phyloP scores from a whole-genome alignment of 2,113 vertebrate genomes.

The Conger conger region DNA sequence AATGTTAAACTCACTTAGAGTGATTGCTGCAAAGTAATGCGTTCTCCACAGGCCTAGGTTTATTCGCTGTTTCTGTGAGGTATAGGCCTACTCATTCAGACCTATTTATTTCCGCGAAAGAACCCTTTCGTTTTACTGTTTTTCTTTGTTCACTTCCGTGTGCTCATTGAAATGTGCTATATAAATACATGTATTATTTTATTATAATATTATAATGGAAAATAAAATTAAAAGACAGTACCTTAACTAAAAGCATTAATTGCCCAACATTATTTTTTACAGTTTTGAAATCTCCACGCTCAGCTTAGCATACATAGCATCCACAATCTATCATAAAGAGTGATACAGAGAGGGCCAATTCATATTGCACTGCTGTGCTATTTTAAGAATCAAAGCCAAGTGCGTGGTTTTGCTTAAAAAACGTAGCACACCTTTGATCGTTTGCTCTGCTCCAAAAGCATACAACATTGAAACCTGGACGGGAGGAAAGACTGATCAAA shows the following conservation, averaged over 20 bases:
- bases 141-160: too few species aligned
- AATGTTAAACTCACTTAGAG: not conserved
- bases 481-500: conserved; percentile 12
- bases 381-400: not conserved
- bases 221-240: too few species aligned
- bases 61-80: not conserved
- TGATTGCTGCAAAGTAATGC: not conserved
- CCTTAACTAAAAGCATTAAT: too few species aligned
- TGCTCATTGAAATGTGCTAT: too few species aligned
- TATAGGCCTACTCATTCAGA: not conserved
- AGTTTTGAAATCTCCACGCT: not conserved
- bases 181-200: too few species aligned
- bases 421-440: not conserved
- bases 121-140: too few species aligned
- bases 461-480: conserved; percentile 22
- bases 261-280: too few species aligned
- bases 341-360: not conserved
- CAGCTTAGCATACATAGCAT: not conserved
- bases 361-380: not conserved
- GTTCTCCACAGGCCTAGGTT: not conserved
- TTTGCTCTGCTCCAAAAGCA: conserved; percentile 8
- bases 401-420: not conserved
- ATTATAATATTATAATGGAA: too few species aligned
- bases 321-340: not conserved
- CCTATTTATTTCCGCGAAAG: too few species aligned